Evolutionary conservation across 1,140 invertebrate genomes (phyloP), one percentile per base, ranked within the genome.

Genomic region (Diachasma alloeum): DNA sequence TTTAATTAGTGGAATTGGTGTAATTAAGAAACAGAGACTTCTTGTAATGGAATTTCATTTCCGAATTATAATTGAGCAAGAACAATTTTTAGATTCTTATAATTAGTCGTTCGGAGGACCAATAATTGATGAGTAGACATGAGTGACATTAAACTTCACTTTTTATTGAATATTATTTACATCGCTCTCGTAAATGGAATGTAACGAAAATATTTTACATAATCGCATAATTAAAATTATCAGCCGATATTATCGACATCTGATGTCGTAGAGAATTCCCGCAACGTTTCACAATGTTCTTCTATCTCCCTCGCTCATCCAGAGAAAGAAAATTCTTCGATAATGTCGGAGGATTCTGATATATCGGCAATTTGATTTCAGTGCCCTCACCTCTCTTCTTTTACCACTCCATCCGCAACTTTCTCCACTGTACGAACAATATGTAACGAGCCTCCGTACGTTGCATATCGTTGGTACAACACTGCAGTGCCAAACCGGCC

Each of bases 381-480:
- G 4, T 53, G n/a, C n/a, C 15, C 48, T 19, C 48, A 53, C 17
- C 48, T 17, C 15, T 31, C 31, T 31, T 31, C 31, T 53, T 53
- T n/a, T 5, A 15, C 48, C 48, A 19, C 22, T 75, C 66, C 73
- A 69, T 72, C 68, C 71, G 44, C 37, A 26, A 19, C 39, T 74
- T 24, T 42, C 22, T 4, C 15, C 42, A 26, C n/a, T n/a, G 48
- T 53, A 17, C n/a, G 9, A 19, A 53, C 48, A 6, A 19, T 19
- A 19, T 53, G 48, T 53, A 53, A 42, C 71, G 44, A 26, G 22
- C 71, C 48, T 17, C 31, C 37, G 13, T 66, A 10, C 36, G 19
- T 37, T 22, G 31, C 37, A 24, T 11, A 37, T 39, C 6, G 44
- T 11, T 63, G 56, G 22, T 37, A 77, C 22, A 59, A 22, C 53